Evolutionary conservation across 2,797 vertebrate species (phyloP).

Genomic region (Crenuchus spilurus): DNA sequence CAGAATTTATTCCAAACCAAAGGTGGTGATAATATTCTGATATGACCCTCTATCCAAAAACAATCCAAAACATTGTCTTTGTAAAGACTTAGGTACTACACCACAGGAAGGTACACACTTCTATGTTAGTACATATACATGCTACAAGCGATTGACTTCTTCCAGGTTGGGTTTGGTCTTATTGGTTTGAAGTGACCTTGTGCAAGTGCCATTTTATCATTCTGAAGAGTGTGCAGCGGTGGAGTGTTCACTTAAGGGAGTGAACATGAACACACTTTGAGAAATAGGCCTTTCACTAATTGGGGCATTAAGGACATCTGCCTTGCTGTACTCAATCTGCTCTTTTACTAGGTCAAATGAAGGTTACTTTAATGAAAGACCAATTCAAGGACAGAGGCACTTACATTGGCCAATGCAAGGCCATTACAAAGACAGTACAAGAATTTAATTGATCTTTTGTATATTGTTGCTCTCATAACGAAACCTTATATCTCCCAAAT

Average conservation of each 20-base stretch:
- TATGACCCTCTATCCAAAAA: too few species aligned
- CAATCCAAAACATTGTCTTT: too few species aligned
- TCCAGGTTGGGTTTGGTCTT: constrained; percentile 18
- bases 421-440: neutral
- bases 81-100: too few species aligned
- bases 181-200: constrained; percentile 37
- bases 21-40: too few species aligned
- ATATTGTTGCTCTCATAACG: too few species aligned
- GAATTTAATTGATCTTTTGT: neutral
- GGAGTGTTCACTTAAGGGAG: neutral
- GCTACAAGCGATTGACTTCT: neutral
- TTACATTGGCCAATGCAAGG: neutral
- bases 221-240: constrained; percentile 13
- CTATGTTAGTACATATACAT: neutral
- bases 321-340: neutral
- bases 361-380: constrained; percentile 4
- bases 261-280: constrained; percentile 1
- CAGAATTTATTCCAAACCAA: too few species aligned
- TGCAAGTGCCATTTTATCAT: constrained; percentile 17
- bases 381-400: neutral
- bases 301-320: neutral
- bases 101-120: neutral
- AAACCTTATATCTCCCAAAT: too few species aligned
- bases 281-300: neutral
- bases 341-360: neutral